Evolutionary conservation across 2,113 vertebrate species (phyloP).

Genomic region (Hemicordylus capensis): DNA sequence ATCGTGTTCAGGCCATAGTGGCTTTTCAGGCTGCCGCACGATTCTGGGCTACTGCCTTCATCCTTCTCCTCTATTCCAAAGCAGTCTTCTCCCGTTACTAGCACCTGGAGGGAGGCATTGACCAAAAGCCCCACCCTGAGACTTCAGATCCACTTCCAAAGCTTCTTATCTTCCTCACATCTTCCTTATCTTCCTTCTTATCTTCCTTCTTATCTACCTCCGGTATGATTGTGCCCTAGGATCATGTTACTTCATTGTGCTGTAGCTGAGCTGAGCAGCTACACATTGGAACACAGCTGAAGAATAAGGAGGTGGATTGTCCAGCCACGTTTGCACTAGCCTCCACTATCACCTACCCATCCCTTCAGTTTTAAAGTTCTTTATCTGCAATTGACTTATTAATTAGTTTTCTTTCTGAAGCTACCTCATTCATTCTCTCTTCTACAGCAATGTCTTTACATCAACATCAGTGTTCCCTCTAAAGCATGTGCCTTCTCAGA

Average conservation of each 20-base stretch:
- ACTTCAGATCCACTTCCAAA: no score
- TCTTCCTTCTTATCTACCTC: neutral
- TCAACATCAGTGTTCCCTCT: no score
- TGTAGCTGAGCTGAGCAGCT: neutral
- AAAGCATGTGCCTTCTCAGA: no score
- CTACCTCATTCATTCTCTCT: neutral
- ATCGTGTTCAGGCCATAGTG: neutral
- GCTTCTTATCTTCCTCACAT: neutral
- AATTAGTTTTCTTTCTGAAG: neutral
- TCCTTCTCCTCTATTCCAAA: neutral
- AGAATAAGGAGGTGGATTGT: no score
- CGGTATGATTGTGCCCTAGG: no score
- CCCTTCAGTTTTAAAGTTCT: neutral
- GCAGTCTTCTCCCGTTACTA: neutral
- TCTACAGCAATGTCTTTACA: neutral
- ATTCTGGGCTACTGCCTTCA: neutral
- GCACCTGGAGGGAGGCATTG: neutral
- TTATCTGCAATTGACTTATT: constrained; percentile 7
- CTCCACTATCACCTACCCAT: neutral
- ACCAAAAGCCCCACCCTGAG: neutral
- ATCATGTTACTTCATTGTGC: no score
- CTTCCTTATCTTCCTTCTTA: neutral
- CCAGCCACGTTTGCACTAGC: neutral
- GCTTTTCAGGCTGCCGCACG: no score
- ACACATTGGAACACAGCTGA: neutral